Conservation (phyloP, 2,888 invertebrate species). For the Brenthis hecate region DNA sequence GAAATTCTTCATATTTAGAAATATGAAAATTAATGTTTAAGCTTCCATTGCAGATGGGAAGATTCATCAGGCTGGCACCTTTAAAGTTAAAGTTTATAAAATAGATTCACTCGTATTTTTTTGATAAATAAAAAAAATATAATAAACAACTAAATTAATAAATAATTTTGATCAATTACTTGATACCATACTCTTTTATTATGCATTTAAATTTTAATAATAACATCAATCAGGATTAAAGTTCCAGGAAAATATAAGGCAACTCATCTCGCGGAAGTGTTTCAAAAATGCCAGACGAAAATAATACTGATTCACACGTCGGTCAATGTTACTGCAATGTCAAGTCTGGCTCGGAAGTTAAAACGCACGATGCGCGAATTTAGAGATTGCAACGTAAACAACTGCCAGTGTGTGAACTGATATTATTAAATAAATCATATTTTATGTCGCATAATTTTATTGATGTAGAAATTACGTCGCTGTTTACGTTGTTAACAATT, state of each 20-base stretch:
- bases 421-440: background rate
- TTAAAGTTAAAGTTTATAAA: no score
- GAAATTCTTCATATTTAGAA: no score
- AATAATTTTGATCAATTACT: no score
- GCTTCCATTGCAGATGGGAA: no score
- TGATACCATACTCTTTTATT: background rate
- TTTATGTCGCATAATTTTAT: background rate
- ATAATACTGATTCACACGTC: slow-evolving; percentile 40
- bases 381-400: slow-evolving; percentile 12
- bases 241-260: slow-evolving; percentile 15
- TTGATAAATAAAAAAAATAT: no score
- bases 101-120: no score
- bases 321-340: slow-evolving; percentile 42
- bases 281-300: slow-evolving; percentile 33
- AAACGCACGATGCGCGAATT: slow-evolving; percentile 12
- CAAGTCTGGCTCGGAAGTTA: slow-evolving; percentile 22
- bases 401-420: background rate
- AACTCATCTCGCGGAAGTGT: slow-evolving; percentile 34
- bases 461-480: background rate
- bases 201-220: background rate
- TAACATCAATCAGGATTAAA: slow-evolving; percentile 9
- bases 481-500: no score
- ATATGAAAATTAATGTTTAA: no score
- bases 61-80: no score
- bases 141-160: no score